These are phyloP conservation scores for Proales similis DNA, from an alignment of 1,140 invertebrate species.

Conservation along the genomic window DNA sequence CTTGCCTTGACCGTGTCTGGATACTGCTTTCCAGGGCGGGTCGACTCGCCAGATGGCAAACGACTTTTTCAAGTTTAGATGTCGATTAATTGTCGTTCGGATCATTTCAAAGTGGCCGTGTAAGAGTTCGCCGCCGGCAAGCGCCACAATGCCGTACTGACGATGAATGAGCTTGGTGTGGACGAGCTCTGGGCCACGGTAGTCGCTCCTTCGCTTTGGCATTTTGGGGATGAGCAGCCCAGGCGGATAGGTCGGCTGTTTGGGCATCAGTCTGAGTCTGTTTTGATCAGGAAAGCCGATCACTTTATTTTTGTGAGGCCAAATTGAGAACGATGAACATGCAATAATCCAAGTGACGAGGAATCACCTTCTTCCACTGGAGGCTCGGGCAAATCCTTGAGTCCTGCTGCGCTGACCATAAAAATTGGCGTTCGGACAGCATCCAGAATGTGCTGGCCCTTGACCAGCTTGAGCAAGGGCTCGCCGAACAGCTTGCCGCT, in stretches of 20 bases:
- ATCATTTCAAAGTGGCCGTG: conserved; percentile 79
- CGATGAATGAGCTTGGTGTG: conserved; percentile 76
- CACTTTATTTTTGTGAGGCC: not conserved
- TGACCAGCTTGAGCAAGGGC: too few species aligned
- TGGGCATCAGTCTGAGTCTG: conserved; percentile 1
- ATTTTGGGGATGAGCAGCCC: conserved; percentile 60
- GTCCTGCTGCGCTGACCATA: not conserved
- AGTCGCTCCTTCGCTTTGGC: conserved; percentile 68
- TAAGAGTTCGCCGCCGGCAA: conserved; percentile 70
- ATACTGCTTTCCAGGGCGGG: conserved; percentile 85
- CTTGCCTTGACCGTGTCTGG: conserved; percentile 79
- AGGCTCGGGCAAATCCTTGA: conserved; percentile 21
- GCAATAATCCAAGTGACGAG: not conserved
- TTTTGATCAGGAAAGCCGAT: conserved; percentile 35
- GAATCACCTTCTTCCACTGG: conserved; percentile 12
- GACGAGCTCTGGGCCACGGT: conserved; percentile 77
- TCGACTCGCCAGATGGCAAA: conserved; percentile 93
- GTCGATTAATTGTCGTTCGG: conserved; percentile 65
- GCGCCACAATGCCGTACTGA: conserved; percentile 81
- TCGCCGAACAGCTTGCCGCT: too few species aligned
- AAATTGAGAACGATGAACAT: not conserved
- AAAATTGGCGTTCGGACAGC: too few species aligned
- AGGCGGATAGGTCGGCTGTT: conserved; percentile 7
- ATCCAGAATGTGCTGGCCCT: too few species aligned
- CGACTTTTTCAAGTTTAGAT: conserved; percentile 66